These are phyloP conservation scores for Meloe dianella DNA, from an alignment of 2,888 invertebrate species.

Conservation along the genomic window DNA sequence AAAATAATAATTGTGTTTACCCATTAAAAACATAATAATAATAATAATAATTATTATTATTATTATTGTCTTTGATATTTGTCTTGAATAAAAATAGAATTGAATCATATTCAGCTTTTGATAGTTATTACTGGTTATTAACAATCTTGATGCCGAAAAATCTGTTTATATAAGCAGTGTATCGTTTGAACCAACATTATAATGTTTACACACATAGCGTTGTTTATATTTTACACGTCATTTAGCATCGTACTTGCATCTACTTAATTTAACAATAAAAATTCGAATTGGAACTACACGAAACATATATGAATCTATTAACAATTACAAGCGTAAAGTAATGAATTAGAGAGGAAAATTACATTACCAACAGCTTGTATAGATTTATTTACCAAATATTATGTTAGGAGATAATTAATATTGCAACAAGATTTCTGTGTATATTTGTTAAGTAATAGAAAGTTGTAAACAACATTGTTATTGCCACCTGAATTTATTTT, in stretches of 20 bases:
- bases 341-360: not conserved
- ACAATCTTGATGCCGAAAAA: not conserved
- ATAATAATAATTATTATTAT: too few relatives aligned
- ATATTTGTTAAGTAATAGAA: not conserved
- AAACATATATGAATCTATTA: too few relatives aligned
- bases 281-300: not conserved
- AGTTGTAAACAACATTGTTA: too few relatives aligned
- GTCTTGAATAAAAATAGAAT: not conserved
- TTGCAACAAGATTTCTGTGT: not conserved
- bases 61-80: too few relatives aligned
- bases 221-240: conserved; percentile 25
- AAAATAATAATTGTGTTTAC: too few relatives aligned
- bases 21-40: too few relatives aligned
- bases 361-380: not conserved
- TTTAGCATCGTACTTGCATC: conserved; percentile 15
- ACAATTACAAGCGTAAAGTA: not conserved
- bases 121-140: too few relatives aligned
- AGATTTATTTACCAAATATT: not conserved
- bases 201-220: conserved; percentile 25
- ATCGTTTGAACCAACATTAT: conserved; percentile 28
- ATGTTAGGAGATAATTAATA: not conserved
- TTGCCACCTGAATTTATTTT: too few relatives aligned
- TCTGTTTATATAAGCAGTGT: not conserved
- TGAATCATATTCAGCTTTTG: too few relatives aligned
- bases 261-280: too few relatives aligned